Conservation (phyloP, 2,113 vertebrate species). For the Eolophus roseicapilla region DNA sequence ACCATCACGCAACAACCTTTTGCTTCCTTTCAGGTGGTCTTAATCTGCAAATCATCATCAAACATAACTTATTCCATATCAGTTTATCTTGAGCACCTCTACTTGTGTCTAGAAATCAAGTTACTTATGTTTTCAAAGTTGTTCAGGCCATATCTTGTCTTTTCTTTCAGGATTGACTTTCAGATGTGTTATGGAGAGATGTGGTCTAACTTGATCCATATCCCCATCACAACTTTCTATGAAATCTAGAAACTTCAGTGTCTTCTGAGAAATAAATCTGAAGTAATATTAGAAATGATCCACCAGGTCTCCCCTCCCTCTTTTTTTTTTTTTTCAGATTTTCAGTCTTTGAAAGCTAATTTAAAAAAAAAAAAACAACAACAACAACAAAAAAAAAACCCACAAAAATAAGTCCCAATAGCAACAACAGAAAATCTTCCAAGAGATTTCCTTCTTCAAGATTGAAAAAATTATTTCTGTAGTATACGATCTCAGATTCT, state of each 20-base stretch:
- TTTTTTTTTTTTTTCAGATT: not conserved
- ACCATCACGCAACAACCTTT: not conserved
- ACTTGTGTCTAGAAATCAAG: not conserved
- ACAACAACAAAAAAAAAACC: not conserved
- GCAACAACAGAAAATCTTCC: not conserved
- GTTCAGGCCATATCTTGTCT: not conserved
- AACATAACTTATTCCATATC: not conserved
- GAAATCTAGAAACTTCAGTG: not conserved
- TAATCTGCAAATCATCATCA: not conserved
- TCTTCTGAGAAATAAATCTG: not conserved
- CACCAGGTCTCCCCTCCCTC: not conserved
- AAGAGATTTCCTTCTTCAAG: not conserved
- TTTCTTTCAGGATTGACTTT: not conserved
- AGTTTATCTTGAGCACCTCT: not conserved
- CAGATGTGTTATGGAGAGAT: not conserved
- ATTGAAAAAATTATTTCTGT: not conserved
- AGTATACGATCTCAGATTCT: not conserved
- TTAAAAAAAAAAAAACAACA: not conserved
- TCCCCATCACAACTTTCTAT: not conserved
- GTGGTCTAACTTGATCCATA: not conserved
- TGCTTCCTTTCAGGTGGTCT: not conserved
- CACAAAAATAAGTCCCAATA: not conserved
- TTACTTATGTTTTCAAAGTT: not conserved
- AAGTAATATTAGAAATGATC: not conserved
- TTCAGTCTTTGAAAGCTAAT: not conserved